A percentile compares a stretch with the other conserved stretches of the same genome.
phyloP scores from a whole-genome alignment of 2,888 invertebrate genomes.

The Dasysyrphus albostriatus region DNA sequence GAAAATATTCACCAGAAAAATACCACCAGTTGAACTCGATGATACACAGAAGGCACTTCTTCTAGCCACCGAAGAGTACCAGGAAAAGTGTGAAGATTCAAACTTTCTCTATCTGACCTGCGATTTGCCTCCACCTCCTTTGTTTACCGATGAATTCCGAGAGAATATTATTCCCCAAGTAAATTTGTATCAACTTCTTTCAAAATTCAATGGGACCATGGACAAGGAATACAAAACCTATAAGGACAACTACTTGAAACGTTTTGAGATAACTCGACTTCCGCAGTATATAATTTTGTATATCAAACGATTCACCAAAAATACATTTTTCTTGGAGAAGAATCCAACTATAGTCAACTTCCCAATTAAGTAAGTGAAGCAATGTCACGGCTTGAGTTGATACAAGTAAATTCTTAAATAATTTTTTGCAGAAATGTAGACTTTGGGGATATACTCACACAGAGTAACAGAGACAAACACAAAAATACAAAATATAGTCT shows the following conservation, averaged over 20 bases:
- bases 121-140: conserved; percentile 98
- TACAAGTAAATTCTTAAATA: conserved; percentile 3
- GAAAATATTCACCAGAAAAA: conserved; percentile 95
- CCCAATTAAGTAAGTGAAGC: conserved; percentile 94
- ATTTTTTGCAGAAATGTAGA: conserved; percentile 93
- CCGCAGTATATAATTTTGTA: conserved; percentile 98
- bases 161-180: conserved; percentile 99
- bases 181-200: conserved; percentile 95
- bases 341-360: conserved; percentile 99
- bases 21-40: conserved; percentile 95
- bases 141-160: conserved; percentile 98
- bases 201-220: conserved; percentile 97
- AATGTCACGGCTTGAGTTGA: neutral
- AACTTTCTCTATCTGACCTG: conserved; percentile 98
- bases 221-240: conserved; percentile 99
- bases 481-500: conserved; percentile 96
- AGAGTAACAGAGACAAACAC: conserved; percentile 91
- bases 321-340: conserved; percentile 99
- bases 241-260: conserved; percentile 98
- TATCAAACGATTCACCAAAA: conserved; percentile 99
- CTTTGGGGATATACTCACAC: conserved; percentile 96
- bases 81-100: conserved; percentile 93
- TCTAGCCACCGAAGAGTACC: conserved; percentile 92
- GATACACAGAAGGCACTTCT: conserved; percentile 93
- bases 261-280: conserved; percentile 96